phyloP scores from a whole-genome alignment of 2,888 invertebrate genomes.

The Cosmorhoe ocellata region DNA sequence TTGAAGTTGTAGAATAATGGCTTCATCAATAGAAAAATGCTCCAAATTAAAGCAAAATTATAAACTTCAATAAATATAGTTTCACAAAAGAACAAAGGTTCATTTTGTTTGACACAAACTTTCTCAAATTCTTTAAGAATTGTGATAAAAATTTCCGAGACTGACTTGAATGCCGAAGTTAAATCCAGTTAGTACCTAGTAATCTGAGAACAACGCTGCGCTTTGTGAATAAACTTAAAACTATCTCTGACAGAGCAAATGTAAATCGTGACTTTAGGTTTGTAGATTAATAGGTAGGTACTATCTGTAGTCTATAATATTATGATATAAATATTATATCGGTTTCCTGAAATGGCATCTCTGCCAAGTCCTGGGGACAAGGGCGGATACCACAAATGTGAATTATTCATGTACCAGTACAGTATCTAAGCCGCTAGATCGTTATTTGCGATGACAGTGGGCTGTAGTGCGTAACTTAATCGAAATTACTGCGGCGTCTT shows the following conservation, averaged over 20 bases:
- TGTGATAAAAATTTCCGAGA: conserved; percentile 32
- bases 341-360: conserved; percentile 22
- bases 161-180: conserved; percentile 27
- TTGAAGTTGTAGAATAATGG: too few relatives aligned
- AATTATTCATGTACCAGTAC: conserved; percentile 64
- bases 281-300: too few relatives aligned
- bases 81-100: conserved; percentile 17
- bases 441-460: conserved; percentile 51
- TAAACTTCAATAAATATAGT: conserved; percentile 12
- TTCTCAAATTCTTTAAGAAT: conserved; percentile 29
- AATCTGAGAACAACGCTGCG: conserved; percentile 23
- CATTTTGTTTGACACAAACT: conserved; percentile 31
- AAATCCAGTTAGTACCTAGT: conserved; percentile 24
- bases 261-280: conserved; percentile 5
- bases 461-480: conserved; percentile 34
- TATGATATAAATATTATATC: conserved; percentile 5
- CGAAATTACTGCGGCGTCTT: conserved; percentile 23
- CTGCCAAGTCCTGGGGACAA: conserved; percentile 42
- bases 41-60: not conserved
- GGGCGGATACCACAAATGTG: conserved; percentile 56
- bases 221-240: conserved; percentile 18
- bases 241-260: conserved; percentile 9
- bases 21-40: too few relatives aligned
- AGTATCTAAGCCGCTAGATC: conserved; percentile 55
- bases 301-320: conserved; percentile 6